Evolutionary conservation across 2,888 invertebrate genomes (phyloP).

Genomic region (Metopia argyrocephala): DNA sequence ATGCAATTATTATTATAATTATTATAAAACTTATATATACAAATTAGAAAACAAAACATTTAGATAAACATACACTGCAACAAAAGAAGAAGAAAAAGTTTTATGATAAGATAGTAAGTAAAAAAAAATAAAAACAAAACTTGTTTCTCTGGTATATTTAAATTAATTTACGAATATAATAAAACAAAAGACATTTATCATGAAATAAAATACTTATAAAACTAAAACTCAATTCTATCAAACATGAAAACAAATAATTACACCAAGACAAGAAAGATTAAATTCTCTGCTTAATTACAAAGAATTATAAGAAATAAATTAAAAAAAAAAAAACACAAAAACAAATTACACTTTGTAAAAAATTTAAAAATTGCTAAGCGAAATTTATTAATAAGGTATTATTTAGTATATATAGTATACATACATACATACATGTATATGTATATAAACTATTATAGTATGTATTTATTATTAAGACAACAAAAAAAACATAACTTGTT

Average conservation of each 20-base stretch:
- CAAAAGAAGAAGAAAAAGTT: conserved; percentile 34
- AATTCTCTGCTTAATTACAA: too few species aligned
- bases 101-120: not conserved
- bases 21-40: conserved; percentile 34
- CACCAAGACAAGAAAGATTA: conserved; percentile 31
- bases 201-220: not conserved
- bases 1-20: conserved; percentile 49
- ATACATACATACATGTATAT: conserved; percentile 15
- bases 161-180: conserved; percentile 7
- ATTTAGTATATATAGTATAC: conserved; percentile 5
- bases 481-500: conserved; percentile 52
- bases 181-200: conserved; percentile 7
- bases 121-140: not conserved
- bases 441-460: conserved; percentile 17
- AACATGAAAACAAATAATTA: conserved; percentile 23
- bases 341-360: conserved; percentile 53
- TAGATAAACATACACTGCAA: conserved; percentile 61
- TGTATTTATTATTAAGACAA: conserved; percentile 23
- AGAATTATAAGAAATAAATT: too few species aligned
- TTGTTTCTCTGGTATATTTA: not conserved
- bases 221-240: not conserved
- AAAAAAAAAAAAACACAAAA: conserved; percentile 37
- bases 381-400: conserved; percentile 50
- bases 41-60: conserved; percentile 50
- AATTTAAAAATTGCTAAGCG: conserved; percentile 59